Evolutionary conservation across 2,888 invertebrate species (phyloP).

Genomic region (Polia nebulosa): DNA sequence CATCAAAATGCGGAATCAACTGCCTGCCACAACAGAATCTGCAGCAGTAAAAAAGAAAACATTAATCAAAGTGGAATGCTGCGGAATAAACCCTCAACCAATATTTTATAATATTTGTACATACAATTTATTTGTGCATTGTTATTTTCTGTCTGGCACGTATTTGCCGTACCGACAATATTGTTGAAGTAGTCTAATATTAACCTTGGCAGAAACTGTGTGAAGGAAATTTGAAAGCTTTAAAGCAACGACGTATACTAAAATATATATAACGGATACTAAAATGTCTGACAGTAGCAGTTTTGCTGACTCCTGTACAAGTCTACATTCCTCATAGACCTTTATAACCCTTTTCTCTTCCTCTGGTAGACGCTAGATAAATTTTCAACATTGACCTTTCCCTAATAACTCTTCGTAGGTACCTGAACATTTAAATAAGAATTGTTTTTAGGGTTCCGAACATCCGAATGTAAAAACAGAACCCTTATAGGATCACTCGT

Average conservation of each 20-base stretch:
- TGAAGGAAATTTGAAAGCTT: not conserved
- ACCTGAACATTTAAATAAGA: no score
- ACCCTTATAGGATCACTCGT: no score
- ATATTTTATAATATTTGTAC: constrained; percentile 12
- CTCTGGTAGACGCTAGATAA: no score
- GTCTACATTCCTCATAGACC: not conserved
- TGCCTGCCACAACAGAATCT: constrained; percentile 8
- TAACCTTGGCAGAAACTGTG: not conserved
- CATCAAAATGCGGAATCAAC: constrained; percentile 15
- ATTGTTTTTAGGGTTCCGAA: no score
- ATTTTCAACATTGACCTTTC: no score
- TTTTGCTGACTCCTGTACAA: not conserved
- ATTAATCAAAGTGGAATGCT: constrained; percentile 13
- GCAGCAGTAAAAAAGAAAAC: constrained; percentile 13
- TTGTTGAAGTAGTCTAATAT: constrained; percentile 2
- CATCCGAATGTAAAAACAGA: no score
- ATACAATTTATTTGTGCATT: constrained; percentile 2
- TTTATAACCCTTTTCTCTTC: not conserved
- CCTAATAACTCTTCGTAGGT: no score
- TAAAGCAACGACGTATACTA: not conserved
- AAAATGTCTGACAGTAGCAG: no score
- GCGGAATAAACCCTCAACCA: constrained; percentile 4
- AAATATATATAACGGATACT: no score
- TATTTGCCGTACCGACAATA: not conserved
- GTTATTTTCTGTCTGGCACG: not conserved